Evolutionary conservation across 2,888 invertebrate species (phyloP), one percentile per base, ranked within the genome.

Genomic region (Odontocerum albicorne): DNA sequence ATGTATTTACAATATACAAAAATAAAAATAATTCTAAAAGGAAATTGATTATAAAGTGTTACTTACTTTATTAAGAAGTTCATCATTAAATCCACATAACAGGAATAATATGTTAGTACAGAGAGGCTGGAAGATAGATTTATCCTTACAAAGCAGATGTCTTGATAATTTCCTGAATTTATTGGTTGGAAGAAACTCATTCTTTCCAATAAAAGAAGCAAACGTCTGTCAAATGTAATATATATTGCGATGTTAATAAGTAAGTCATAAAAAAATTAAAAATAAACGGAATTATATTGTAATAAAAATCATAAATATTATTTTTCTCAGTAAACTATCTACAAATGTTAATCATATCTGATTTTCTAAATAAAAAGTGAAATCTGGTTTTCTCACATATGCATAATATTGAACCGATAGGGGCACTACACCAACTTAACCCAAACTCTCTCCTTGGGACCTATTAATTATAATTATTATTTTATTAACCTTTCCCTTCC

Each of bases 71-170:
- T 73, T 68, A 4, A 72, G 52, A 60, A 78, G 71, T 12, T 66
- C 66, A 7, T 70, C 68, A 63, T 79, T 72, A 38, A 70, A 78
- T 3, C 82, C 82, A 8, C 70, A 70, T 1, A 85, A 63, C 1
- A 85, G 64, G 64, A 85, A 84, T 12, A 84, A 67, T 0, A 80
- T 62, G 64, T 83, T 82, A 2, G 72, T 68, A 65, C 86, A 86
- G 13, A 85, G 64, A 3, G 67, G 77, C 56, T 71, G 76, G 22
- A 72, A 72, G 6, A 72, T 61, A 2, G 71, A 70, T 0, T 71
- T 70, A 53, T 75, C 74, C 27, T 70, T 68, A 59, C 84, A 84
- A 0, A 75, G 61, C 0, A 69, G 45, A 21, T 70, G 63, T 44
- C 72, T 74, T 33, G 74, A 66, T 58, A 70, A 65, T 2, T 65